Conservation (phyloP, 1,140 invertebrate genomes). For the Hycleus cichorii region DNA sequence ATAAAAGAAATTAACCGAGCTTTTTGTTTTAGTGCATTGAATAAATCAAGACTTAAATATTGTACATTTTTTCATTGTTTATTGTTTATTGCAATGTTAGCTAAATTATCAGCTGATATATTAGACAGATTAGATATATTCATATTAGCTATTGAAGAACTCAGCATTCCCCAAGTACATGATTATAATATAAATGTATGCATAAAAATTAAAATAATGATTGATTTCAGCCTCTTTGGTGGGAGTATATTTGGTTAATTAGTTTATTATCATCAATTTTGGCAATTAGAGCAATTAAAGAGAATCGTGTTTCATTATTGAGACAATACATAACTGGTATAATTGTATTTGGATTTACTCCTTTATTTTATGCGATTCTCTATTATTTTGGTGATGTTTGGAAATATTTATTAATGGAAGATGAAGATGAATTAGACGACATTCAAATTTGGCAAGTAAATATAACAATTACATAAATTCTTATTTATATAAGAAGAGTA, state of each 20-base stretch:
- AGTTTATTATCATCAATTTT: conserved; percentile 80
- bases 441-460: conserved; percentile 74
- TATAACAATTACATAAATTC: neutral
- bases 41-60: conserved; percentile 86
- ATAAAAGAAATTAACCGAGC: neutral
- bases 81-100: conserved; percentile 82
- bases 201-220: conserved; percentile 4
- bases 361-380: conserved; percentile 70
- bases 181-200: neutral
- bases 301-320: conserved; percentile 72
- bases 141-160: conserved; percentile 86
- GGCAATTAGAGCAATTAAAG: conserved; percentile 76
- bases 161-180: conserved; percentile 80
- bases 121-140: conserved; percentile 88
- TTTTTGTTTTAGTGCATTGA: conserved; percentile 71
- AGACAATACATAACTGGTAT: conserved; percentile 78
- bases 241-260: conserved; percentile 92
- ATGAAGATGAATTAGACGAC: conserved; percentile 53
- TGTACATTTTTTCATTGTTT: conserved; percentile 90
- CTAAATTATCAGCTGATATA: conserved; percentile 85
- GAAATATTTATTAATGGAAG: conserved; percentile 63
- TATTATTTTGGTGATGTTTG: conserved; percentile 82
- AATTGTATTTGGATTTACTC: conserved; percentile 67
- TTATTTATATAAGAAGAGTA: too few relatives aligned
- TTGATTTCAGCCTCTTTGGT: conserved; percentile 65